Evolutionary conservation across 1,140 invertebrate genomes (phyloP).

Genomic region (Neotoxoptera formosana): DNA sequence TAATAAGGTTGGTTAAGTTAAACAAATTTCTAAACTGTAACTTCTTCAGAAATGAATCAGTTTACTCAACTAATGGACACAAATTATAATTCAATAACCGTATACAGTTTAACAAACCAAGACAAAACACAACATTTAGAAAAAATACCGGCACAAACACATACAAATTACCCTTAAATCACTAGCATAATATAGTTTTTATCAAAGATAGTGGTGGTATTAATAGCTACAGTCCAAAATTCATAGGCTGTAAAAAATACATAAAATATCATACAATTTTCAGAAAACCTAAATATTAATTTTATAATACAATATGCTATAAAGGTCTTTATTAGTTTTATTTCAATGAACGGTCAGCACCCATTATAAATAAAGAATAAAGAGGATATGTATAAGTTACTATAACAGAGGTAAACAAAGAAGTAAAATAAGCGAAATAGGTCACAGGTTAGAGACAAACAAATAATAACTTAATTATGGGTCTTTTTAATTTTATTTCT

Average conservation of each 20-base stretch:
- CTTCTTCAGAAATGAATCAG: background rate
- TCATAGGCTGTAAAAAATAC: too few species aligned
- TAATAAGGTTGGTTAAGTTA: background rate
- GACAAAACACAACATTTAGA: background rate
- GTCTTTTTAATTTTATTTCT: too few species aligned
- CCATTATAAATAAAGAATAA: too few species aligned
- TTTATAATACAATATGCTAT: background rate
- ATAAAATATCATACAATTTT: background rate
- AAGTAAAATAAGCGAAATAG: too few species aligned
- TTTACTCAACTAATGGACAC: background rate
- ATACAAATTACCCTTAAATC: background rate
- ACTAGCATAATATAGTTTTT: background rate
- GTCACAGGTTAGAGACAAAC: too few species aligned
- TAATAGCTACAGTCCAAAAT: too few species aligned
- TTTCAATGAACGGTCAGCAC: too few species aligned
- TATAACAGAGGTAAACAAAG: too few species aligned
- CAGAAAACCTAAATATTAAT: background rate
- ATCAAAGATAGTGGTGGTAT: background rate
- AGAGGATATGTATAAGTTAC: too few species aligned
- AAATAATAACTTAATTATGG: too few species aligned
- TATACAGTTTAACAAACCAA: background rate
- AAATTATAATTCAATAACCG: background rate
- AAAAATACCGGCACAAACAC: background rate
- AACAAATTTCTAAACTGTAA: background rate
- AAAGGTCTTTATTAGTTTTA: background rate